These are phyloP conservation scores for Myocastor coypus DNA, from an alignment of 2,113 vertebrate genomes.

Conservation along the genomic window DNA sequence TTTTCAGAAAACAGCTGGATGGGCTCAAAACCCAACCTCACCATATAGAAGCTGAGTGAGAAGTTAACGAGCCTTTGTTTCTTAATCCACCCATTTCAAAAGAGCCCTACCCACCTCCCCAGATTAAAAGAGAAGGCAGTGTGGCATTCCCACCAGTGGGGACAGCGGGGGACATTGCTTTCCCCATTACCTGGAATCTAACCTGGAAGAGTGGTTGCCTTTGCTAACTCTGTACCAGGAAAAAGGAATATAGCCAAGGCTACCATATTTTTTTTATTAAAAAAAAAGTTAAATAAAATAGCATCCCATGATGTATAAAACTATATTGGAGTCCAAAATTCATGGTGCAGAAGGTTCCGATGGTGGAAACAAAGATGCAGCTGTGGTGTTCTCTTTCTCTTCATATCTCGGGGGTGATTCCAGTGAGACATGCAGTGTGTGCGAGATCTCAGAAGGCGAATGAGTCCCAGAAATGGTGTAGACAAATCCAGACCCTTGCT, in stretches of 20 bases:
- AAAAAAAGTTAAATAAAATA: slow-evolving; percentile 81
- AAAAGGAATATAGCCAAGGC: background rate
- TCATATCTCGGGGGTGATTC: slow-evolving; percentile 87
- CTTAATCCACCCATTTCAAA: background rate
- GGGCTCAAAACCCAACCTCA: slow-evolving; percentile 10
- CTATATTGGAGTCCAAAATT: slow-evolving; percentile 43
- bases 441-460: slow-evolving; percentile 74
- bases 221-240: background rate
- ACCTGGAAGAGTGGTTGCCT: background rate
- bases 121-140: background rate
- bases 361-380: background rate
- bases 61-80: background rate
- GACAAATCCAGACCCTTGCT: slow-evolving; percentile 75
- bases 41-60: background rate
- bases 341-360: slow-evolving; percentile 70
- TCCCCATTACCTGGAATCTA: background rate
- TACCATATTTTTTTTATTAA: slow-evolving; percentile 75
- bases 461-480: slow-evolving; percentile 83
- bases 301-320: slow-evolving; percentile 70
- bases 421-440: slow-evolving; percentile 49
- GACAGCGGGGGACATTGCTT: fast-evolving
- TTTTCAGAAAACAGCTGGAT: background rate
- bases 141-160: background rate
- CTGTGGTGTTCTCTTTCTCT: slow-evolving; percentile 77
- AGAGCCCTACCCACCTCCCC: background rate